Base-by-base conservation (phyloP, 2,888 invertebrate genomes). In the Eristalinus sepulchralis region DNA sequence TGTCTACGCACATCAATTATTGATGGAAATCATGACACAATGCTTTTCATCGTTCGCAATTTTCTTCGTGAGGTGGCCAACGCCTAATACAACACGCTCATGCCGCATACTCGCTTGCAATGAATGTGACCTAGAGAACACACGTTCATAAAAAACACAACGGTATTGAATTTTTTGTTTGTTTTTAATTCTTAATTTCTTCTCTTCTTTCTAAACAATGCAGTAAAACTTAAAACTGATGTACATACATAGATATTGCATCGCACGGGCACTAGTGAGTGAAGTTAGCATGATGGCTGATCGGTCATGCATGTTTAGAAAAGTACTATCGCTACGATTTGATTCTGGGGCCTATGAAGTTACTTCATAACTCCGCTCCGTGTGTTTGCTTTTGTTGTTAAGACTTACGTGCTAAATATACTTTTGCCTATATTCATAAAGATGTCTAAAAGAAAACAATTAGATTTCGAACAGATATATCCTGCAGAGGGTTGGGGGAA, bases 331-430 rank as follows among this genome's bases (percentile, higher is more conserved):
- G 33, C 17, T 73, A 73, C 33, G 71, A 80, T 80, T 60, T 67
- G 72, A 67, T 73, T 66, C 20, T 9, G 8, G 59, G 60, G 53
- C 36, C n/a, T 67, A 66, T 34, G 72, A 80, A 80, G 80, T 80
- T 80, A n/a, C 80, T 80, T 73, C 72, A 80, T 73, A 72, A 4
- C 11, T 53, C 34, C 80, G 60, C 60, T n/a, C 13, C 53, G 39
- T 33, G 13, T 39, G 13, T 39, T 13, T 39, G 4, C n/a, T 13
- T 39, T 39, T 13, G 17, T 47, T 47, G 17, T 17, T 27, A 27
- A 5, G 64, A 59, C 36, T 62, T 63, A 71, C 47, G 60, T 9
- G 33, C 36, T 73, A 63, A 36, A 22, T 57, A 10, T 62, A 39
- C 36, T 66, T 27, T 20, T 39, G 6, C 20, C 47, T 67, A 24